A percentile compares a stretch with the other conserved stretches of the same genome.
phyloP scores from a whole-genome alignment of 2,888 invertebrate species.

The Busseola fusca region DNA sequence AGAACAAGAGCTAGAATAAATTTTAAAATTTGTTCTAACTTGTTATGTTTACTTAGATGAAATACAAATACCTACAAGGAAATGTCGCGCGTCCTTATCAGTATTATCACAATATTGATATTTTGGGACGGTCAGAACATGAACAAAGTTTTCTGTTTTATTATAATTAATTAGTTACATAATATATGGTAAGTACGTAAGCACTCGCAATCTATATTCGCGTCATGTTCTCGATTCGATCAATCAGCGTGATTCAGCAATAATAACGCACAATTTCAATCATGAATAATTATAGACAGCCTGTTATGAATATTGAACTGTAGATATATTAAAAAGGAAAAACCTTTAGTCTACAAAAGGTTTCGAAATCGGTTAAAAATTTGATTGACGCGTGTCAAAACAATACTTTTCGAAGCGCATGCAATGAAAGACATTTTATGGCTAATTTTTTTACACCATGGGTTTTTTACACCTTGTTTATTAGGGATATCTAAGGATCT shows the following conservation, averaged over 20 bases:
- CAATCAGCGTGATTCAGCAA: slow-evolving; percentile 44
- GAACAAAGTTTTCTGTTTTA: neutral
- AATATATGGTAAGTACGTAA: neutral
- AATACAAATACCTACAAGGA: neutral
- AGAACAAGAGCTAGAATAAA: too few species aligned
- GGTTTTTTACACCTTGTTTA: too few species aligned
- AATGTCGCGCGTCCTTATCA: neutral
- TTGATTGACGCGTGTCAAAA: too few species aligned
- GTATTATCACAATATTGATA: slow-evolving; percentile 11
- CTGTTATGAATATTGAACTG: neutral
- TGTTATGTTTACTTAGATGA: neutral
- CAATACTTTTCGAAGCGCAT: too few species aligned
- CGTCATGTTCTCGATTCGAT: slow-evolving; percentile 24
- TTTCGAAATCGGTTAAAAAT: too few species aligned
- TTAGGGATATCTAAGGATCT: too few species aligned
- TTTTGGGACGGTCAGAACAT: slow-evolving; percentile 7
- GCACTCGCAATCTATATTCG: slow-evolving; percentile 12
- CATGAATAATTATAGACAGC: slow-evolving; percentile 2
- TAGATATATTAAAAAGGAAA: neutral
- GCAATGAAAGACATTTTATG: too few species aligned
- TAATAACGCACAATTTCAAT: slow-evolving; percentile 30
- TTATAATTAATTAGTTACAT: neutral
- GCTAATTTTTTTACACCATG: too few species aligned
- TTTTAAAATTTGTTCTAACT: neutral
- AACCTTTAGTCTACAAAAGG: neutral